These are phyloP conservation scores for Ochlodes sylvanus DNA, from an alignment of 2,888 invertebrate genomes.

Conservation along the genomic window DNA sequence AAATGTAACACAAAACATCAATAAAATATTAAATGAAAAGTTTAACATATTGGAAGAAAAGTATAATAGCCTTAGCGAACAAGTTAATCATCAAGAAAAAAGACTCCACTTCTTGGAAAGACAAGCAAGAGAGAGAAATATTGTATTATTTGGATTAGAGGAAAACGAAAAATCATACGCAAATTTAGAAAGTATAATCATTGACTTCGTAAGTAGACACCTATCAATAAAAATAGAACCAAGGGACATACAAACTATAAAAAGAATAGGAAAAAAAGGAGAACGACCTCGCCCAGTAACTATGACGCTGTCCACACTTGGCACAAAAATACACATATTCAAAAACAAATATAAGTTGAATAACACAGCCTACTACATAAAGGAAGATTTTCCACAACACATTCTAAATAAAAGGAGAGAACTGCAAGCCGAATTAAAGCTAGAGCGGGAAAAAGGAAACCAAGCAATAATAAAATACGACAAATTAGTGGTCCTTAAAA, in stretches of 20 bases:
- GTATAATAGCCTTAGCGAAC: too few species aligned
- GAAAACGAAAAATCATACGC: conserved; percentile 42
- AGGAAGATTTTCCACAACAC: conserved; percentile 39
- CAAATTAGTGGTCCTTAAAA: too few species aligned
- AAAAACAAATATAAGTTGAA: conserved; percentile 18
- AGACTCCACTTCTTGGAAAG: conserved; percentile 41
- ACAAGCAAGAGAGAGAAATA: conserved; percentile 40
- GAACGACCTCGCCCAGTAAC: conserved; percentile 38
- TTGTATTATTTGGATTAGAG: too few species aligned
- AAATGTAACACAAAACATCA: too few species aligned
- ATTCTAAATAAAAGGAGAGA: conserved; percentile 43
- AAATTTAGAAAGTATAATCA: conserved; percentile 36
- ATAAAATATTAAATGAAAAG: too few species aligned
- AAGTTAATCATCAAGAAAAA: conserved; percentile 43
- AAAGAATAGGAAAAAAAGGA: conserved; percentile 42
- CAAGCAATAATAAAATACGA: too few species aligned
- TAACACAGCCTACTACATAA: conserved; percentile 11
- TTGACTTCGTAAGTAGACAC: conserved; percentile 37
- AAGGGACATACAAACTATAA: conserved; percentile 37
- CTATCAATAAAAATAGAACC: too few species aligned
- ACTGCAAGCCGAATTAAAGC: conserved; percentile 39
- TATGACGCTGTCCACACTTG: conserved; percentile 23
- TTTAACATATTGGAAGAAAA: too few species aligned
- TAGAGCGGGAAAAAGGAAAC: too few species aligned
- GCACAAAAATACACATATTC: conserved; percentile 29